These are phyloP conservation scores for Palythoa heliodiscus DNA, from an alignment of 92 coral and sea anemone genomes.

Conservation along the genomic window DNA sequence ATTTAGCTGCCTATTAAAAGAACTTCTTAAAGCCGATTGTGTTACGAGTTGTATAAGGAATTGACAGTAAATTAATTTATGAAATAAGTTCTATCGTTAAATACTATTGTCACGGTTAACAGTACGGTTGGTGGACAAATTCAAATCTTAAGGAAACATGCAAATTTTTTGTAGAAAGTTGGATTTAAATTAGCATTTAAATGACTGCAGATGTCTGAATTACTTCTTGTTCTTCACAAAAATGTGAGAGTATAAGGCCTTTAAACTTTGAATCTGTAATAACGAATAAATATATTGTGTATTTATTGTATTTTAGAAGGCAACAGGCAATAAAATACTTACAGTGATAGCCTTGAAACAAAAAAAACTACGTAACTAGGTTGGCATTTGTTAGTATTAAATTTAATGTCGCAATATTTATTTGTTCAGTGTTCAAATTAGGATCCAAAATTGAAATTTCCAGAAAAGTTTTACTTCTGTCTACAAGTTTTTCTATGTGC, in stretches of 20 bases:
- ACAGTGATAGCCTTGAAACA: too few species aligned
- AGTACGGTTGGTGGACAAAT: not conserved
- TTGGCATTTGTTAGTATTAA: too few species aligned
- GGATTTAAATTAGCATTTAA: not conserved
- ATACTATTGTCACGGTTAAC: not conserved
- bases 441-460: too few species aligned
- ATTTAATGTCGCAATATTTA: too few species aligned
- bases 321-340: too few species aligned
- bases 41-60: not conserved
- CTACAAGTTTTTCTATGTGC: too few species aligned
- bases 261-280: too few species aligned
- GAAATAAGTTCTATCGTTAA: not conserved
- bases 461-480: too few species aligned
- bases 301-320: too few species aligned
- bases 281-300: too few species aligned
- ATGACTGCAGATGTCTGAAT: constrained; percentile 9
- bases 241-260: not conserved
- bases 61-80: not conserved
- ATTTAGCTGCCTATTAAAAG: not conserved
- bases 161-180: not conserved
- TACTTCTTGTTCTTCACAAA: not conserved
- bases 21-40: not conserved
- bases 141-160: not conserved
- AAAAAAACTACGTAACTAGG: too few species aligned
- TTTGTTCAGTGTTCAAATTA: too few species aligned